Conservation (phyloP, 2,113 vertebrate genomes). For the Pongo pygmaeus region DNA sequence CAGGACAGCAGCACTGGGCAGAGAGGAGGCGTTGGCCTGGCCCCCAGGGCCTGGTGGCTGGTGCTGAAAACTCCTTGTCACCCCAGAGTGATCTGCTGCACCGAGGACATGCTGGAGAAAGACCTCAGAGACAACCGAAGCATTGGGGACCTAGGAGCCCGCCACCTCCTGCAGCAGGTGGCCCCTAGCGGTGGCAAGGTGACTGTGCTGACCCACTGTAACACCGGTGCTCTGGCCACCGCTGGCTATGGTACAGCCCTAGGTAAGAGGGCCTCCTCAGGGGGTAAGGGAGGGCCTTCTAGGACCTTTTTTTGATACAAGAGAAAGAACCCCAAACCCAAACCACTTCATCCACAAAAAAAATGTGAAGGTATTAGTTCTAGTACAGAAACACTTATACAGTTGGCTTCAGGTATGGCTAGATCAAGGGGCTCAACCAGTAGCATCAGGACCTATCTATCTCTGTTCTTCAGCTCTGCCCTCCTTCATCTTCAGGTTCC, state of each 20-base stretch:
- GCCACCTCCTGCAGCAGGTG: conserved; percentile 86
- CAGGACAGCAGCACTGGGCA: fast-evolving
- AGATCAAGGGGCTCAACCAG: not conserved
- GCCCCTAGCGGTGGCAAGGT: conserved; percentile 85
- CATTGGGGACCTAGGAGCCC: conserved; percentile 91
- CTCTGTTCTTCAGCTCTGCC: not conserved
- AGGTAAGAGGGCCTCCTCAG: conserved; percentile 78
- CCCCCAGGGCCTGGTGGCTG: not conserved
- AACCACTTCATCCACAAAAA: not conserved
- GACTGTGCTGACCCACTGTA: conserved; percentile 93
- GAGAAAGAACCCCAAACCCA: not conserved
- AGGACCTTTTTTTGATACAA: not conserved
- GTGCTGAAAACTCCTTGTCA: not conserved
- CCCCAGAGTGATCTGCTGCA: conserved; percentile 88
- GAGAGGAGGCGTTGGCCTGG: not conserved
- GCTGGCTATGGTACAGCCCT: conserved; percentile 94
- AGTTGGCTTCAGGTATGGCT: not conserved
- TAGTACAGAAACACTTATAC: not conserved
- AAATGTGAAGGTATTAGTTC: not conserved
- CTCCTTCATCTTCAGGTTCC: not conserved
- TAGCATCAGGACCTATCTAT: not conserved
- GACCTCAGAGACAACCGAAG: conserved; percentile 90
- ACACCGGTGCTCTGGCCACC: conserved; percentile 92
- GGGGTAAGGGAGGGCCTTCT: not conserved
- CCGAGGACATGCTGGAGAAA: conserved; percentile 91